These are phyloP conservation scores for Aleiodes alternator DNA, from an alignment of 2,888 invertebrate species.

Conservation along the genomic window DNA sequence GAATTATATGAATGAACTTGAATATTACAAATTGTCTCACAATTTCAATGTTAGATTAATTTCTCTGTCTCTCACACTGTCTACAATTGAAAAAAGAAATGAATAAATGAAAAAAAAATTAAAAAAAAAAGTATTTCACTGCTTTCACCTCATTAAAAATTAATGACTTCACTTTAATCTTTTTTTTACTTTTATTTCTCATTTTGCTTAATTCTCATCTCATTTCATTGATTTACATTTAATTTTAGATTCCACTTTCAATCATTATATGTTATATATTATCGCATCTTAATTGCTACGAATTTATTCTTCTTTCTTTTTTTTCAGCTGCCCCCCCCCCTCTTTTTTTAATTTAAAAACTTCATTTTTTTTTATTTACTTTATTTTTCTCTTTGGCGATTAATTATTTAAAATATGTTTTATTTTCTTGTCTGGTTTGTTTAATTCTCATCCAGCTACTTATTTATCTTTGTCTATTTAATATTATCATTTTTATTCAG, in stretches of 20 bases:
- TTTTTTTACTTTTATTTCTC: slow-evolving; percentile 1
- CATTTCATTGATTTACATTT: slow-evolving; percentile 63
- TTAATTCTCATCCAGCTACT: slow-evolving; percentile 60
- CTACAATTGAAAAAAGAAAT: too few species aligned
- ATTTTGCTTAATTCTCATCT: slow-evolving; percentile 13
- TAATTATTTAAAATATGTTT: slow-evolving; percentile 75
- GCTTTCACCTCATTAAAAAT: neutral
- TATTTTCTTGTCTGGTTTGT: slow-evolving; percentile 56
- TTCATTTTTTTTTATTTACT: slow-evolving; percentile 53
- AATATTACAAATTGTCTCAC: too few species aligned
- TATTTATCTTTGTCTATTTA: slow-evolving; percentile 54
- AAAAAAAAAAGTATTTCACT: too few species aligned
- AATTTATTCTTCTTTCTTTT: slow-evolving; percentile 59
- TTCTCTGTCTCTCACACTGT: too few species aligned
- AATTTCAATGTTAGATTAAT: too few species aligned
- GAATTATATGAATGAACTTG: too few species aligned
- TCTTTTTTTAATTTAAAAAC: slow-evolving; percentile 63
- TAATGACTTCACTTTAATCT: slow-evolving; percentile 36
- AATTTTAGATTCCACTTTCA: slow-evolving; percentile 75
- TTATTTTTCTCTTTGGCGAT: slow-evolving; percentile 67
- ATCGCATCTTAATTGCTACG: slow-evolving; percentile 68
- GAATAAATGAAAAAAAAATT: too few species aligned
- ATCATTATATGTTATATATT: slow-evolving; percentile 68
- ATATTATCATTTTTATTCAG: slow-evolving; percentile 44
- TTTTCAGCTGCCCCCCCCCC: too few species aligned